Percentiles rank a stretch among this genome's conserved stretches.
Evolutionary conservation across 2,113 vertebrate species (phyloP).

Genomic region (Poeciliopsis prolifica): DNA sequence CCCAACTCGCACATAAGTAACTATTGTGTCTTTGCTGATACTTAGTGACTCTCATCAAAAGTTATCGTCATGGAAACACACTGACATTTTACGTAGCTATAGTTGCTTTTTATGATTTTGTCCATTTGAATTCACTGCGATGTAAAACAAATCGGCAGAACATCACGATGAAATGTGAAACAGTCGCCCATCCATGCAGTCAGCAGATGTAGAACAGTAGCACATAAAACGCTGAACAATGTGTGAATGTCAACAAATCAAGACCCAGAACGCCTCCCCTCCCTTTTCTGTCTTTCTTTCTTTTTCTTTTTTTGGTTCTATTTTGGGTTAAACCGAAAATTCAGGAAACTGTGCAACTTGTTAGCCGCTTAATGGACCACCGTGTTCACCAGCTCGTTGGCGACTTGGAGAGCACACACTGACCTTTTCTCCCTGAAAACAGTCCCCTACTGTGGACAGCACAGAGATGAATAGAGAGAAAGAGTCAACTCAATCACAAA

Average conservation of each 20-base stretch:
- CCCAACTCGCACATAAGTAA: neutral
- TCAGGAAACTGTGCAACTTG: neutral
- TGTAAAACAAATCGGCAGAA: no score
- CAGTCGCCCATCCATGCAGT: no score
- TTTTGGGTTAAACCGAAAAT: constrained; percentile 12
- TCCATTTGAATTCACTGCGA: no score
- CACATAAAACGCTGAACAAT: no score
- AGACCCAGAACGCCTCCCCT: neutral
- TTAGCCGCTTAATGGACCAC: constrained; percentile 6
- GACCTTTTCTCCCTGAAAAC: neutral
- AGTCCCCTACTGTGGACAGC: neutral
- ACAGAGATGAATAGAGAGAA: constrained; percentile 3
- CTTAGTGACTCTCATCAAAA: neutral
- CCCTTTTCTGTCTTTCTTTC: no score
- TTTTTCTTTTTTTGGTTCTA: neutral
- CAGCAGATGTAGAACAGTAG: no score
- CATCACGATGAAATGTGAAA: neutral
- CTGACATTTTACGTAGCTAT: neutral
- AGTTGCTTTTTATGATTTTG: neutral
- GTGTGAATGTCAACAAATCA: neutral
- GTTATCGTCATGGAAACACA: neutral
- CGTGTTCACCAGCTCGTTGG: neutral
- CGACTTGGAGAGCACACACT: constrained; percentile 10
- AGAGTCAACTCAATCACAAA: neutral
- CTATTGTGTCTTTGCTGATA: neutral